phyloP scores from a whole-genome alignment of 2,797 vertebrate species.

The Chrysocyon brachyurus region DNA sequence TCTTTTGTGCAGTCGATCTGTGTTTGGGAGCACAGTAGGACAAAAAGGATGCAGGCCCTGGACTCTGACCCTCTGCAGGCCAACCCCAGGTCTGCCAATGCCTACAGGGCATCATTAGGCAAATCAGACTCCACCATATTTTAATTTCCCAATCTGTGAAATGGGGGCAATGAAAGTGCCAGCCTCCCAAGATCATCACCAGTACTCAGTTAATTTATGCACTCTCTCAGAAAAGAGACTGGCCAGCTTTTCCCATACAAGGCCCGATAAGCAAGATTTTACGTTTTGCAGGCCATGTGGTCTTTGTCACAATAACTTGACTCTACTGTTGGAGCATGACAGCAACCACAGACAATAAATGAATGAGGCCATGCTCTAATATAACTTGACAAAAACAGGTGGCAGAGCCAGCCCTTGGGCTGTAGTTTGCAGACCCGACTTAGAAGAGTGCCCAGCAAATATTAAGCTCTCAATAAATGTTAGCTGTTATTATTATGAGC shows the following conservation, averaged over 20 bases:
- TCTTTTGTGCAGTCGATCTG: background rate
- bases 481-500: constrained; percentile 18
- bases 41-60: background rate
- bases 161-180: background rate
- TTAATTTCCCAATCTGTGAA: constrained; percentile 45
- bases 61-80: background rate
- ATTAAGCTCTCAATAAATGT: background rate
- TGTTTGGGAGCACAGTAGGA: background rate
- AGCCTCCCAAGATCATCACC: background rate
- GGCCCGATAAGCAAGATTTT: background rate
- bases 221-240: background rate
- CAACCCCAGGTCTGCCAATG: background rate
- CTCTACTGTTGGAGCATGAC: background rate
- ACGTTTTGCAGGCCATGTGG: background rate
- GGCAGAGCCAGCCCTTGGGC: background rate
- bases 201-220: background rate
- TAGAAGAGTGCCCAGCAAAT: background rate
- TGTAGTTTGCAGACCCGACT: background rate
- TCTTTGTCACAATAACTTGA: background rate
- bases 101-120: background rate
- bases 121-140: background rate
- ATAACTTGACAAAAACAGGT: background rate
- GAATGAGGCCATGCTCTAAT: background rate
- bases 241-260: background rate
- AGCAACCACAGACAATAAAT: background rate